phyloP scores from a whole-genome alignment of 2,113 vertebrate genomes.

The Gavialis gangeticus region DNA sequence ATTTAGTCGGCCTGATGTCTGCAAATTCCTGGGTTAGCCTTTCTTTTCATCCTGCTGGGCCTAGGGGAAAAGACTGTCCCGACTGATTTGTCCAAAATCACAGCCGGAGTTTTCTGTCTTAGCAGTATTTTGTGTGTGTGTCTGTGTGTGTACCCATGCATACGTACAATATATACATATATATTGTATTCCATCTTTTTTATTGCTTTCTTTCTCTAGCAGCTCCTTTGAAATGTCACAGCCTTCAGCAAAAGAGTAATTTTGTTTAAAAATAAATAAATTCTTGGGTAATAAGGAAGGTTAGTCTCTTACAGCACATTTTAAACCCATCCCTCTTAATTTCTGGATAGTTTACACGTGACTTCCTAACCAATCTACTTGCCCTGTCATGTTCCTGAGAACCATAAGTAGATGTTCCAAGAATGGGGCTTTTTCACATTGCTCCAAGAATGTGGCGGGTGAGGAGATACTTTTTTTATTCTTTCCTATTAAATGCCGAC shows the following conservation, averaged over 20 bases:
- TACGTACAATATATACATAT: too few species aligned
- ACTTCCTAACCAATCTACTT: neutral
- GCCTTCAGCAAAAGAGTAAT: neutral
- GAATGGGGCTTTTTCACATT: neutral
- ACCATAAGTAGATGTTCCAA: too few species aligned
- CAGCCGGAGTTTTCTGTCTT: conserved; percentile 2
- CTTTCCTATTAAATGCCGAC: neutral
- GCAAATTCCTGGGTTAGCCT: conserved; percentile 68
- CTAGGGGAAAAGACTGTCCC: conserved; percentile 36
- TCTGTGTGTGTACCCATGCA: too few species aligned
- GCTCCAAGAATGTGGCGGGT: neutral
- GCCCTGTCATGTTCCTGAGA: neutral
- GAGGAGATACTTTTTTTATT: neutral
- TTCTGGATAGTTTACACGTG: neutral
- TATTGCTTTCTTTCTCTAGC: neutral
- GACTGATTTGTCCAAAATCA: conserved; percentile 37
- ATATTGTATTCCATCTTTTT: neutral
- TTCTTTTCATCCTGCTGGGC: conserved; percentile 59
- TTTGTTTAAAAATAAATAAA: neutral
- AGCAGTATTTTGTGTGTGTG: neutral
- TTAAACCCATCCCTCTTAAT: neutral
- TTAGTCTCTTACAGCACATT: neutral
- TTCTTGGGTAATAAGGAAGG: neutral
- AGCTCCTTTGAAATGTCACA: neutral
- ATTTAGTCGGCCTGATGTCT: conserved; percentile 68